Evolutionary conservation across 2,797 vertebrate species (phyloP).

Genomic region (Sciurus carolinensis): DNA sequence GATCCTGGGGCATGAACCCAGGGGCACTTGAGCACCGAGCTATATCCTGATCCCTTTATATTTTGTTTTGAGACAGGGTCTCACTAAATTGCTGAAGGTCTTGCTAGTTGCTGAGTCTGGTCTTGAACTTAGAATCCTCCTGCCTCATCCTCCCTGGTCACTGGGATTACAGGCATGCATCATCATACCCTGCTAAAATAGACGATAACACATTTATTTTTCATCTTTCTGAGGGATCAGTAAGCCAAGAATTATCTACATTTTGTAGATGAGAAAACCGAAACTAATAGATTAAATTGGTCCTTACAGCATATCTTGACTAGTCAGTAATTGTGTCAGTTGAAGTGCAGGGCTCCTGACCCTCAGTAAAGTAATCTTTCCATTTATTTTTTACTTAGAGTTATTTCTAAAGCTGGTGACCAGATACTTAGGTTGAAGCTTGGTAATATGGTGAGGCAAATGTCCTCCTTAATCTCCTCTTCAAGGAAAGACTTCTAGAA

Average conservation of each 20-base stretch:
- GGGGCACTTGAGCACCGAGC: too few species aligned
- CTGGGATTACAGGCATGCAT: too few species aligned
- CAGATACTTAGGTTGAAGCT: constrained; percentile 62
- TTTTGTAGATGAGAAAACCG: constrained; percentile 70
- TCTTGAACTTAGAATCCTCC: too few species aligned
- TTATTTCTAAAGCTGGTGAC: constrained; percentile 59
- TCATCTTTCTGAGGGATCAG: constrained; percentile 47
- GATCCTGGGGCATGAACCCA: too few species aligned
- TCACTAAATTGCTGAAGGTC: too few species aligned
- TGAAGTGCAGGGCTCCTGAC: background rate
- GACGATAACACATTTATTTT: constrained; percentile 24
- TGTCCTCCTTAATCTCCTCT: constrained; percentile 76
- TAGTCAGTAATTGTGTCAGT: constrained; percentile 47
- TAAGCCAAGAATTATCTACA: constrained; percentile 40
- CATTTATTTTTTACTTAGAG: constrained; percentile 58
- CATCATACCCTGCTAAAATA: too few species aligned
- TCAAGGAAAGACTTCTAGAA: constrained; percentile 73
- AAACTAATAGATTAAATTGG: constrained; percentile 60
- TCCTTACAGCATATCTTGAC: constrained; percentile 36
- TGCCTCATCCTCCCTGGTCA: too few species aligned
- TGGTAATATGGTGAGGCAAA: constrained; percentile 49
- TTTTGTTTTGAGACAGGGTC: too few species aligned
- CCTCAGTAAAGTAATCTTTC: constrained; percentile 51
- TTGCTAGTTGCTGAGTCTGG: too few species aligned
- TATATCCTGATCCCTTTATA: too few species aligned